A percentile compares a stretch with the other conserved stretches of the same genome.
Conservation (phyloP, 2,113 vertebrate genomes). For the Caranx ignobilis region DNA sequence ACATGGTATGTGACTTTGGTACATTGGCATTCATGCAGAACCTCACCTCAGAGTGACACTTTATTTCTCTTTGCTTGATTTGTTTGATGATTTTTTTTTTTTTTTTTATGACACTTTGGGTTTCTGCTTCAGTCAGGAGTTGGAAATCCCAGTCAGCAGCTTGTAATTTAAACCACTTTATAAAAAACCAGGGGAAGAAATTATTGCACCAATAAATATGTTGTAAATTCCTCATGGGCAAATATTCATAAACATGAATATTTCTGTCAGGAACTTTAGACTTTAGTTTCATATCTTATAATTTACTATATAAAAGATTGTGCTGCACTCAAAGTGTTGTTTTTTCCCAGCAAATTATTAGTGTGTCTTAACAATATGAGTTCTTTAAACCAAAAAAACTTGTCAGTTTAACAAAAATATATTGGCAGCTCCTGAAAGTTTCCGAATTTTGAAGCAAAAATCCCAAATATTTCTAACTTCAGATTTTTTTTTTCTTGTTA, state of each 20-base stretch:
- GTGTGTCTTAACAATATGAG: neutral
- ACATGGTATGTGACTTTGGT: neutral
- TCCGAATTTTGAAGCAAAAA: no score
- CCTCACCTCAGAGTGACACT: neutral
- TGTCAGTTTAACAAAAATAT: no score
- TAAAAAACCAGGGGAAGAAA: neutral
- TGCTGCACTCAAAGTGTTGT: neutral
- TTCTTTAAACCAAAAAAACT: no score
- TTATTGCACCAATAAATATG: neutral
- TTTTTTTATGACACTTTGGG: conserved; percentile 4
- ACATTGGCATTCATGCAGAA: neutral
- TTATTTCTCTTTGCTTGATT: conserved; percentile 12
- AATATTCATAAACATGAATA: neutral
- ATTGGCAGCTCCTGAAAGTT: no score
- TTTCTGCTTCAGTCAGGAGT: conserved; percentile 15
- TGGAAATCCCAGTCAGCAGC: conserved; percentile 3
- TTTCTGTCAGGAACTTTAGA: neutral
- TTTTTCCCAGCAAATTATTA: neutral
- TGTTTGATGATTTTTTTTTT: neutral
- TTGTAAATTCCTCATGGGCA: neutral
- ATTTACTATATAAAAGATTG: neutral
- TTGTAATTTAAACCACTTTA: neutral
- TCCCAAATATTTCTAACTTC: neutral
- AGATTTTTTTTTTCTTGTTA: neutral
- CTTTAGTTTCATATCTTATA: no score